Base-by-base conservation (phyloP, 2,797 vertebrate species). In the Bradypodion pumilum region DNA sequence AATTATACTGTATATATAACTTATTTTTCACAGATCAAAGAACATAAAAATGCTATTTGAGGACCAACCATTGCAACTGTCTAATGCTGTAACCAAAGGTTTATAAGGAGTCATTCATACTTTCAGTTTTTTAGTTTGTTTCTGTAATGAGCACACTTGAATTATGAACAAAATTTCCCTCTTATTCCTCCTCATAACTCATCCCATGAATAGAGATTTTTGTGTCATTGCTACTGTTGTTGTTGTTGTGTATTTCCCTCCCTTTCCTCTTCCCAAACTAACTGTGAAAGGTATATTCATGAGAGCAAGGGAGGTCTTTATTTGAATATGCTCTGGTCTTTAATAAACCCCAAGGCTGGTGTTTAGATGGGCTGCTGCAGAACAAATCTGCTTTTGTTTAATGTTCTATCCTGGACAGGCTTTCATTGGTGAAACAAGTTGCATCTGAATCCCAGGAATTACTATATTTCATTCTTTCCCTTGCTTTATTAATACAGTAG, bases 201-300 rank as follows among this genome's bases (percentile, higher is more conserved):
- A 49, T 68, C 42, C 77, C 59, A 81, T 70, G 37, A 86, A 84
- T 32, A 79, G 21, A 76, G 49, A 80, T 80, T 81, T 85, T 88
- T 83, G 63, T 0, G 0, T 65, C 80, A 68, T 74, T 81, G 84
- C 81, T 81, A 72, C 78, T 85, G 83, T 60, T 89, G 63, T n/a
- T n/a, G n/a, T 75, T 27, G 3, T 91, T 85, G 62, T 70, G 78
- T 25, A 27, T 76, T 78, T 15, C 69, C 27, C 8, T 68, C 15
- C 80, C 69, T 74, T 86, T 73, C 32, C 52, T 85, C 78, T n/a
- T 83, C 62, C 44, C 75, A 88, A 86, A 83, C 2, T 7, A 60
- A 49, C 32, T 72, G 62, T 74, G 73, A 91, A 91, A 82, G 42
- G 68, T 42, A 66, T 60, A 86, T 88, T 91, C 63, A 90, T 89